Evolutionary conservation across 2,888 invertebrate species (phyloP).

Genomic region (Idaea dimidiata): DNA sequence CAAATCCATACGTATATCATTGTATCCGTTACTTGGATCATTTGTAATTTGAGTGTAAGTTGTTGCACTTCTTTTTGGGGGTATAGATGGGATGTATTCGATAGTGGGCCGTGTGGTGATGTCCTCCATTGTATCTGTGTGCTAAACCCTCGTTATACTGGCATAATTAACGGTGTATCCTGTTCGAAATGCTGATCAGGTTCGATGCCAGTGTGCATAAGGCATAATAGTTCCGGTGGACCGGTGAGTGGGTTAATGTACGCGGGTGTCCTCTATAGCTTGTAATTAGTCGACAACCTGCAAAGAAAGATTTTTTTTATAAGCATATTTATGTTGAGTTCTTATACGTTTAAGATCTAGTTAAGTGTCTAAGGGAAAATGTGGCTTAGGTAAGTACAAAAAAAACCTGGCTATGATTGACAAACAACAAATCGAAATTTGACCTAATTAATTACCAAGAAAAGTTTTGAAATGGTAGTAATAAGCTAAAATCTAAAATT

Average conservation of each 20-base stretch:
- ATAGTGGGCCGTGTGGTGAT: conserved; percentile 67
- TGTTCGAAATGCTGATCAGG: conserved; percentile 66
- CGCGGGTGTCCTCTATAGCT: conserved; percentile 51
- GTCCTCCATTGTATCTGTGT: conserved; percentile 67
- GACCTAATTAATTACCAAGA: too few relatives aligned
- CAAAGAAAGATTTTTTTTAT: conserved; percentile 46
- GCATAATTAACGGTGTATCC: conserved; percentile 74
- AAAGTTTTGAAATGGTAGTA: too few relatives aligned
- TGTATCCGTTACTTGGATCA: conserved; percentile 66
- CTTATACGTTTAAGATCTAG: not conserved
- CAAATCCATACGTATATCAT: conserved; percentile 60
- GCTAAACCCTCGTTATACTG: conserved; percentile 47
- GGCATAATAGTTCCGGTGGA: conserved; percentile 78
- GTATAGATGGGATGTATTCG: conserved; percentile 79
- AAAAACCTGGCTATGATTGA: too few relatives aligned
- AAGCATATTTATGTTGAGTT: conserved; percentile 21
- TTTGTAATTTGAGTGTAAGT: conserved; percentile 71
- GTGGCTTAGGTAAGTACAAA: not conserved
- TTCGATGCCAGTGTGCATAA: conserved; percentile 68
- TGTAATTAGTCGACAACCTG: conserved; percentile 62
- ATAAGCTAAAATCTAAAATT: too few relatives aligned
- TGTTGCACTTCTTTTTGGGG: conserved; percentile 76
- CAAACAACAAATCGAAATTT: too few relatives aligned
- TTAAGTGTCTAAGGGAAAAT: too few relatives aligned
- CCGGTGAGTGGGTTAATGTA: conserved; percentile 68